phyloP scores from a whole-genome alignment of 2,888 invertebrate species.

The Zelleria hepariella region DNA sequence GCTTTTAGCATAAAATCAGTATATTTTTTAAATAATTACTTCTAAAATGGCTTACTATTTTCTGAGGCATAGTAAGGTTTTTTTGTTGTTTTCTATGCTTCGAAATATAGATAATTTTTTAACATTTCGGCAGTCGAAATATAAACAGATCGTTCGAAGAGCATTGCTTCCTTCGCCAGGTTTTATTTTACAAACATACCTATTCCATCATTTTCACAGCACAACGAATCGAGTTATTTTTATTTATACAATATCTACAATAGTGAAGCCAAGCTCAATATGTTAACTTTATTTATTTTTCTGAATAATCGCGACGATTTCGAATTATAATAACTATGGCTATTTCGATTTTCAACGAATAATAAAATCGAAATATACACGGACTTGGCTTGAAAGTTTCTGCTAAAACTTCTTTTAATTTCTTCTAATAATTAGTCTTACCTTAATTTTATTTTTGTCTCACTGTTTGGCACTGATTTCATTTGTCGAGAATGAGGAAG shows the following conservation, averaged over 20 bases:
- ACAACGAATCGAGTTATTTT: neutral
- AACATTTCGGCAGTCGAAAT: no score
- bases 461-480: no score
- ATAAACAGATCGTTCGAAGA: no score
- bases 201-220: neutral
- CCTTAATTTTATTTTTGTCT: no score
- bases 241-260: slow-evolving; percentile 52
- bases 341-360: neutral
- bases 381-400: neutral
- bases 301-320: neutral
- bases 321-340: neutral
- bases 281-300: neutral
- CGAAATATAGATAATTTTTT: no score
- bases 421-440: neutral
- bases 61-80: no score
- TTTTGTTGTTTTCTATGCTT: no score
- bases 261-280: slow-evolving; percentile 43
- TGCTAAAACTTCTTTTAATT: neutral
- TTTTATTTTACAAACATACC: neutral
- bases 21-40: neutral
- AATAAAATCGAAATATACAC: neutral
- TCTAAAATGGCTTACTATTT: neutral
- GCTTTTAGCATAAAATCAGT: neutral
- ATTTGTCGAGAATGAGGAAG: no score
- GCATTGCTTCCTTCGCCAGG: neutral